Evolutionary conservation across 2,888 invertebrate genomes (phyloP), one percentile per base, ranked within the genome.

Genomic region (Vandiemenella viatica): DNA sequence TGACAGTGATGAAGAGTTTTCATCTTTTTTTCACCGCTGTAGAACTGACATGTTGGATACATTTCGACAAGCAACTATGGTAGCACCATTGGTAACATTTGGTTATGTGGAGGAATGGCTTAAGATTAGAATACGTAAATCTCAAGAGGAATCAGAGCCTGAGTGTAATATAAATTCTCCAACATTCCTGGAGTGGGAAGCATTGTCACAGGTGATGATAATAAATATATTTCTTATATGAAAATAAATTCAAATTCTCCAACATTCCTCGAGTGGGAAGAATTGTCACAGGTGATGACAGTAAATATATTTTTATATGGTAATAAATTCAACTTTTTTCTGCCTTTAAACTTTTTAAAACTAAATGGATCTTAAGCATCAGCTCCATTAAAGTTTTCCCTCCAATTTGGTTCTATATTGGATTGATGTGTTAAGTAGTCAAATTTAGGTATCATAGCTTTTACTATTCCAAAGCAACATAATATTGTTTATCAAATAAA

Each of bases 1-100:
- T 65, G 92, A 93, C 64, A 81, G 84, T 45, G 92, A 93, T 61
- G 90, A 91, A 61, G 92, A 93, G 59, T 93, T 89, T 62, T 77
- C 78, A 8, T 70, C 77, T n/a, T 90, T 86, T 66, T 88, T 85
- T 64, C 79, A 79, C 62, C 78, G 90, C 38, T 82, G 80, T 59
- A 76, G 89, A 50, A 80, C 82, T 5, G 90, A 90, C 63, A 75
- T 88, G 53, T 68, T 87, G 18, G 90, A 90, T 59, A 82, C 83
- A 55, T 56, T 59, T 60, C 79, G 89, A 46, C 77, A 81, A 62
- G 81, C 86, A 1, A 89, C 91, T 47, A 71, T 80, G 53, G 79
- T 88, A 5, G 80, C 83, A 5, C 91, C 92, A 0, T 64, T 85
- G 23, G 77, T 89, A 18, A 85, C 89, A 7, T 92, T 89, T 67